A percentile compares a stretch with the other conserved stretches of the same genome.
Conservation (phyloP, 2,797 vertebrate species). For the Lagodon rhomboides region DNA sequence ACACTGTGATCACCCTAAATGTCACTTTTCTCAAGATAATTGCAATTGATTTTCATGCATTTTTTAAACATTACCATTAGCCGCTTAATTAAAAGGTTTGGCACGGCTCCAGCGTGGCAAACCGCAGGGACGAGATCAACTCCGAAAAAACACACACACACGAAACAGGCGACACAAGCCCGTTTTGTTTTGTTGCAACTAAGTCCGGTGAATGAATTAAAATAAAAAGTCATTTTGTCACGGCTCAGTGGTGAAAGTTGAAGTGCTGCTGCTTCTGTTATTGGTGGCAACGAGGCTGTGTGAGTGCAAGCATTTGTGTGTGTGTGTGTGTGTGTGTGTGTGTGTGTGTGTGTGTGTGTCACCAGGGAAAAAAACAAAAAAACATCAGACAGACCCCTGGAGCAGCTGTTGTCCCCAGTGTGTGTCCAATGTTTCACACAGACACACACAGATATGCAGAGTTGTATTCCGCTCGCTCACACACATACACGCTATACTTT, state of each 20-base stretch:
- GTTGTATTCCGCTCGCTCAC: constrained; percentile 35
- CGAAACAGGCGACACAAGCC: constrained; percentile 28
- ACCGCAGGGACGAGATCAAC: constrained; percentile 49
- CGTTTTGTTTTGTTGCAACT: constrained; percentile 42
- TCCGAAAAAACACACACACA: constrained; percentile 28
- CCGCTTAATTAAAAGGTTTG: constrained; percentile 63
- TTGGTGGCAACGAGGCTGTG: constrained; percentile 21
- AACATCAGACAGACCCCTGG: constrained; percentile 64
- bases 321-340: constrained; percentile 26
- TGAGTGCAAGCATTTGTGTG: constrained; percentile 6
- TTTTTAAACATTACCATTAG: constrained; percentile 41
- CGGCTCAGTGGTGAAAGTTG: constrained; percentile 36
- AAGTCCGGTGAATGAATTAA: constrained; percentile 44
- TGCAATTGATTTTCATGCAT: constrained; percentile 52
- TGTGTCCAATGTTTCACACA: constrained; percentile 32
- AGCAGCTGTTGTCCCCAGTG: constrained; percentile 74
- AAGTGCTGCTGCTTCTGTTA: constrained; percentile 49
- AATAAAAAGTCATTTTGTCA: constrained; percentile 34
- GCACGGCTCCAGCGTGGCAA: constrained; percentile 40
- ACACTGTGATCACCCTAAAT: constrained; percentile 52
- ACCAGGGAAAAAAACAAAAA: constrained; percentile 40
- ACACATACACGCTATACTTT: constrained; percentile 5
- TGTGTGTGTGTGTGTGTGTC: constrained; percentile 36
- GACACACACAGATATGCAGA: constrained; percentile 24
- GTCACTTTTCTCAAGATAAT: constrained; percentile 56